These are phyloP conservation scores for Lordiphosa andalusiaca DNA, from an alignment of 2,888 invertebrate species.

Conservation along the genomic window DNA sequence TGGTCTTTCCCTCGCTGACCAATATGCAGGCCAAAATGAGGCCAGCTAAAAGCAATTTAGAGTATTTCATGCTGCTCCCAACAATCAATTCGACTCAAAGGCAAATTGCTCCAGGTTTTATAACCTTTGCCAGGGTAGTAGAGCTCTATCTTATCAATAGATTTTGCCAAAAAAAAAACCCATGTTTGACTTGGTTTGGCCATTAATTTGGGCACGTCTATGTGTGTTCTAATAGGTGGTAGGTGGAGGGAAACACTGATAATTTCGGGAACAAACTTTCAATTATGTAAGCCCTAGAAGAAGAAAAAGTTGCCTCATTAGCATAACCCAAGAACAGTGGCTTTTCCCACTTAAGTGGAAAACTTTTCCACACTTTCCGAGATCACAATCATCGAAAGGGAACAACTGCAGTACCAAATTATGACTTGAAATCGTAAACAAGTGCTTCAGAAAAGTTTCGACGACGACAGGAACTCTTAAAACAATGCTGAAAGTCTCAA, in stretches of 20 bases:
- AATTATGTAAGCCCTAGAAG: slow-evolving; percentile 40
- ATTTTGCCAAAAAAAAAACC: no score
- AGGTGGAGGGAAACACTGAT: slow-evolving; percentile 8
- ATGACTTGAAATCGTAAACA: slow-evolving; percentile 70
- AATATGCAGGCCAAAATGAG: slow-evolving; percentile 37
- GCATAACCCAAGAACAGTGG: slow-evolving; percentile 62
- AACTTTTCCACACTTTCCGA: slow-evolving; percentile 44
- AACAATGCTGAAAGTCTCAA: slow-evolving; percentile 43
- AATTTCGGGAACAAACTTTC: slow-evolving; percentile 50
- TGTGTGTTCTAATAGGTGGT: background rate
- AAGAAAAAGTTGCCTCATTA: slow-evolving; percentile 65
- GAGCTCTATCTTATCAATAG: slow-evolving; percentile 6
- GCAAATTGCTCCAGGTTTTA: slow-evolving; percentile 13
- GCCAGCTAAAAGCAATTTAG: slow-evolving; percentile 40
- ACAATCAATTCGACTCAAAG: slow-evolving; percentile 3
- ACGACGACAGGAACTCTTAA: slow-evolving; percentile 47
- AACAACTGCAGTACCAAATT: slow-evolving; percentile 46
- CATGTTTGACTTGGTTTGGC: background rate
- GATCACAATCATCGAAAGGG: slow-evolving; percentile 34
- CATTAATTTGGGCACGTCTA: slow-evolving; percentile 5
- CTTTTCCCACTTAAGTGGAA: slow-evolving; percentile 53
- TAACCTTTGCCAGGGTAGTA: slow-evolving; percentile 20
- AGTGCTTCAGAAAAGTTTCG: slow-evolving; percentile 60
- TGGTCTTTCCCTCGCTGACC: slow-evolving; percentile 34
- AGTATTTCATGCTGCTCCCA: slow-evolving; percentile 42